A percentile compares a stretch with the other conserved stretches of the same genome.
phyloP scores from a whole-genome alignment of 2,888 invertebrate genomes.

The Amitus sp. region DNA sequence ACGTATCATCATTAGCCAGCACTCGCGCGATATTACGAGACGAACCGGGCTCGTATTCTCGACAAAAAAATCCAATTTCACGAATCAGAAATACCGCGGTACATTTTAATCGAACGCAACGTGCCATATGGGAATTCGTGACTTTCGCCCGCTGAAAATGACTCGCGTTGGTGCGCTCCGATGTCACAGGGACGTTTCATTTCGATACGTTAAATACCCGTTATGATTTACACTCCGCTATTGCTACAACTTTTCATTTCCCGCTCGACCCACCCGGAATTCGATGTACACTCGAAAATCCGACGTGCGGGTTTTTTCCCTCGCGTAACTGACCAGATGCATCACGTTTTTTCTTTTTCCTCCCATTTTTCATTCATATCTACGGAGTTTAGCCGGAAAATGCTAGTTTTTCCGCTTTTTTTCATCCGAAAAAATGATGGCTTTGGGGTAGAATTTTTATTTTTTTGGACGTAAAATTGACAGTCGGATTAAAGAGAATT shows the following conservation, averaged over 20 bases:
- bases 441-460: too few species aligned
- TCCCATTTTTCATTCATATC: too few species aligned
- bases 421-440: too few species aligned
- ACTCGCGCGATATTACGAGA: constrained; percentile 20
- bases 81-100: constrained; percentile 21
- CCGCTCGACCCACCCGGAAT: background rate
- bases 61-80: constrained; percentile 28
- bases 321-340: too few species aligned
- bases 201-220: constrained; percentile 18
- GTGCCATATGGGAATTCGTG: constrained; percentile 20
- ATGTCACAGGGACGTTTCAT: constrained; percentile 12
- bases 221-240: background rate
- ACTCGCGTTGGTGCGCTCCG: background rate
- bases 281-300: background rate
- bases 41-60: constrained; percentile 11
- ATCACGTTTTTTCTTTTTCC: too few species aligned
- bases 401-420: too few species aligned
- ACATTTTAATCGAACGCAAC: constrained; percentile 27
- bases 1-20: constrained; percentile 18
- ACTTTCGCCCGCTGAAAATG: constrained; percentile 15
- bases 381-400: too few species aligned
- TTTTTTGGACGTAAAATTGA: too few species aligned
- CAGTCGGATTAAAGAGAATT: too few species aligned
- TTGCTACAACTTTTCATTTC: background rate
- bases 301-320: background rate